Evolutionary conservation across 2,113 vertebrate species (phyloP).

Genomic region (Puntigrus tetrazona): DNA sequence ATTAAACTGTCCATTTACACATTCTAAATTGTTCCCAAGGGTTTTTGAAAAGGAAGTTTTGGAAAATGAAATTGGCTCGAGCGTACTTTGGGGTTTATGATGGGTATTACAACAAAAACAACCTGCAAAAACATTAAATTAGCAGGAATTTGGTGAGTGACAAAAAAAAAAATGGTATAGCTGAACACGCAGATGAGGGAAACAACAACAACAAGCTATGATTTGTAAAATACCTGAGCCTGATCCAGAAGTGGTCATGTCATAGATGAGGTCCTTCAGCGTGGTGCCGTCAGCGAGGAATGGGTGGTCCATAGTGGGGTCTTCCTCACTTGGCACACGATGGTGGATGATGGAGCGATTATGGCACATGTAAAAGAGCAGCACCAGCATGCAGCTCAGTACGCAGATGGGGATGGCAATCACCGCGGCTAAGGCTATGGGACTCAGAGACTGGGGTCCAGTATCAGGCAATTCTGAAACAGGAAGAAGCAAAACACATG

Average conservation of each 20-base stretch:
- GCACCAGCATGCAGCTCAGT: constrained; percentile 90
- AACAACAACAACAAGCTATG: neutral
- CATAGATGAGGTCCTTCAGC: constrained; percentile 95
- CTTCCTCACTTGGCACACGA: constrained; percentile 92
- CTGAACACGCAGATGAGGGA: neutral
- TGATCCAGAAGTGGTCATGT: constrained; percentile 97
- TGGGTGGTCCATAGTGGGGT: constrained; percentile 89
- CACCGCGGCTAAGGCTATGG: constrained; percentile 88
- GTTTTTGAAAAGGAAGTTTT: neutral
- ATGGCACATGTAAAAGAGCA: constrained; percentile 91
- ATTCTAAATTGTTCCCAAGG: neutral
- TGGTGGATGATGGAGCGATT: constrained; percentile 89
- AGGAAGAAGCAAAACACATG: neutral
- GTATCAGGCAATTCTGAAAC: constrained; percentile 51
- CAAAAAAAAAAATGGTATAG: neutral
- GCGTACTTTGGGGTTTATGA: neutral
- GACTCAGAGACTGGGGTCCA: constrained; percentile 78
- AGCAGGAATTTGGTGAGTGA: neutral
- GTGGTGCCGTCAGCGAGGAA: constrained; percentile 95
- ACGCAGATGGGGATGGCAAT: constrained; percentile 93
- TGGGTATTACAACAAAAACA: neutral
- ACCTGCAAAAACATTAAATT: neutral
- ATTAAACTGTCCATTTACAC: constrained; percentile 16
- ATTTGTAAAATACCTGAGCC: constrained; percentile 82
- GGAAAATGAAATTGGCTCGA: neutral